Percentiles rank a stretch among this genome's conserved stretches.
phyloP scores from a whole-genome alignment of 1,140 invertebrate genomes.

The Palaemon carinicauda region DNA sequence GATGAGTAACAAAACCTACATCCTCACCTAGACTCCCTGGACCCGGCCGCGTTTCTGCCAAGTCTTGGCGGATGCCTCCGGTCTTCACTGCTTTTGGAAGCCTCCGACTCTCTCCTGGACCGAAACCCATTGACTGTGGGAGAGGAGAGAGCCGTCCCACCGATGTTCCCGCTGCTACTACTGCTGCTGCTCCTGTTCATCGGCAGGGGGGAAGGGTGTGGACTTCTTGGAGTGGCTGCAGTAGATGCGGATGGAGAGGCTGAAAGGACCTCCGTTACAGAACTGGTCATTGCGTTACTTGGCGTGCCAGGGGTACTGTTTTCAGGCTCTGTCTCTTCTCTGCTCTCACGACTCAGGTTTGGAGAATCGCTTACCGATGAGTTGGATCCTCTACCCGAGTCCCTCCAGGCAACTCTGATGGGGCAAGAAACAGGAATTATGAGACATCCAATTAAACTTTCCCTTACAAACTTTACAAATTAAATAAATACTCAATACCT shows the following conservation, averaged over 20 bases:
- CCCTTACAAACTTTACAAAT: too few species aligned
- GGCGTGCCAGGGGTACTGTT: neutral
- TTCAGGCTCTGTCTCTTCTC: neutral
- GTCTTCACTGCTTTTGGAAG: conserved; percentile 36
- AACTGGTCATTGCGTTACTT: neutral
- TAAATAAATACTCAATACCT: too few species aligned
- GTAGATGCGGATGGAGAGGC: neutral
- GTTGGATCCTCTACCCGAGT: conserved; percentile 33
- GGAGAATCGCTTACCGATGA: conserved; percentile 45
- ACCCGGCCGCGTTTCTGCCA: conserved; percentile 1
- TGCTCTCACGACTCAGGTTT: conserved; percentile 34
- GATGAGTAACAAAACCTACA: neutral
- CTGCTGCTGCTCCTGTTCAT: conserved; percentile 37
- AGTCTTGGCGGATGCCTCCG: conserved; percentile 13
- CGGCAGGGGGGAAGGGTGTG: conserved; percentile 20
- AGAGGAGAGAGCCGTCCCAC: neutral
- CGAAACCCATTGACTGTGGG: conserved; percentile 36
- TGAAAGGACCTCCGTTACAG: neutral
- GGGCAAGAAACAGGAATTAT: neutral
- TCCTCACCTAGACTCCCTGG: conserved; percentile 16
- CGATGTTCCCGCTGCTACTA: neutral
- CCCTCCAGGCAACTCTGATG: conserved; percentile 35
- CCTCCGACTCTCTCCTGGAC: conserved; percentile 31
- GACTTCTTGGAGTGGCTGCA: neutral
- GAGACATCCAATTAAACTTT: too few species aligned